Evolutionary conservation across 1,140 invertebrate species (phyloP).

Genomic region (Rhyzopertha dominica): DNA sequence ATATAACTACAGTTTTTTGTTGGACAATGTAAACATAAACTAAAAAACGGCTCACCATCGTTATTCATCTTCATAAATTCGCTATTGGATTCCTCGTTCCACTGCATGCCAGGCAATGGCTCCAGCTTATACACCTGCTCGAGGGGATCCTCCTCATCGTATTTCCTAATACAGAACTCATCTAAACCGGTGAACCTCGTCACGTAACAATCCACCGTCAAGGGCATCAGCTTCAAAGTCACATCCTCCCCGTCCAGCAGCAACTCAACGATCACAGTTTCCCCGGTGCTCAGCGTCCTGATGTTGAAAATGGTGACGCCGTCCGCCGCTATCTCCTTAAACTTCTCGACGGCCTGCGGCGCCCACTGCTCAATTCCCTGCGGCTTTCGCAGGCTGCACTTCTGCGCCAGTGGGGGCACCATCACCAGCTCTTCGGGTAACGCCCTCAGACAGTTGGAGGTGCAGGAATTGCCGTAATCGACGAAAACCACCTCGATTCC

Average conservation of each 20-base stretch:
- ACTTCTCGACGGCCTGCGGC: conserved; percentile 56
- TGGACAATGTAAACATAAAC: conserved; percentile 10
- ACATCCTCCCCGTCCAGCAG: conserved; percentile 58
- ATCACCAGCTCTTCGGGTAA: conserved; percentile 59
- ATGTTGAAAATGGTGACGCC: conserved; percentile 61
- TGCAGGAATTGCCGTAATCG: conserved; percentile 68
- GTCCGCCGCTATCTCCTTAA: conserved; percentile 57
- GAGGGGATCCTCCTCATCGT: conserved; percentile 50
- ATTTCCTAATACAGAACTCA: conserved; percentile 40
- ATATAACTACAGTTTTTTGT: neutral
- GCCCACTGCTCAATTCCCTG: conserved; percentile 58
- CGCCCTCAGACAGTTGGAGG: conserved; percentile 53
- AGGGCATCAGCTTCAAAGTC: conserved; percentile 49
- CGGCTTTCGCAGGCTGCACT: conserved; percentile 59
- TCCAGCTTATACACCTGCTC: conserved; percentile 56
- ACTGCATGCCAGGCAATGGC: conserved; percentile 52
- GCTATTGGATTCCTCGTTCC: conserved; percentile 56
- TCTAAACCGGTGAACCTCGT: conserved; percentile 38
- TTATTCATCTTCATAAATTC: conserved; percentile 58
- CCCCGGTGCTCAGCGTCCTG: conserved; percentile 57
- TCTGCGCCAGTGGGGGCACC: conserved; percentile 56
- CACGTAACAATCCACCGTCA: conserved; percentile 38
- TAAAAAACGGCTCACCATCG: conserved; percentile 45
- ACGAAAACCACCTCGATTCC: conserved; percentile 60
- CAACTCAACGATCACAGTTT: conserved; percentile 60